These are phyloP conservation scores for Zoanthus solanderi DNA, from an alignment of 92 coral and sea anemone species.

Conservation along the genomic window DNA sequence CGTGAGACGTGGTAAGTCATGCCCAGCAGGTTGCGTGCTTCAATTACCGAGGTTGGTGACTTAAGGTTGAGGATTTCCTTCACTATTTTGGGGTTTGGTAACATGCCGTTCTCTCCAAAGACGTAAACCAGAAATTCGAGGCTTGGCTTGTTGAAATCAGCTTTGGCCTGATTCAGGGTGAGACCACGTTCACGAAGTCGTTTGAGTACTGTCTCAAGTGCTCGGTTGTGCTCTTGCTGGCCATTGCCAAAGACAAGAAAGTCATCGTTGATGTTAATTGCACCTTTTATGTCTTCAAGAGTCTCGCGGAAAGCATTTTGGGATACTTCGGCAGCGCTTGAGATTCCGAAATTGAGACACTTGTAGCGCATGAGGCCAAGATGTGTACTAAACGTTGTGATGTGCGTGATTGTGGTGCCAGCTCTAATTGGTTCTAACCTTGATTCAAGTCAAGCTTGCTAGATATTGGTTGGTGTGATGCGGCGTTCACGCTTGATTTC, in stretches of 20 bases:
- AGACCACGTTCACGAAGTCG: constrained; percentile 29
- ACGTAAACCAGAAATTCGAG: constrained; percentile 36
- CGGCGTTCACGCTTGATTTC: constrained; percentile 70
- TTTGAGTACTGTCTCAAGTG: constrained; percentile 4
- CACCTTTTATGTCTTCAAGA: too few relatives aligned
- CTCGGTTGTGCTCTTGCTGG: constrained; percentile 9
- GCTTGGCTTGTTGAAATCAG: constrained; percentile 30
- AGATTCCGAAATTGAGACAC: too few relatives aligned
- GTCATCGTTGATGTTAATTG: constrained; percentile 10
- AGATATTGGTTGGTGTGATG: background rate
- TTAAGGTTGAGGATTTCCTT: too few relatives aligned
- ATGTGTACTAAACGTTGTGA: background rate
- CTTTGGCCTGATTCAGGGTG: constrained; percentile 22
- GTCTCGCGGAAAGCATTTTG: too few relatives aligned
- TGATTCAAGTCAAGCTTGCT: too few relatives aligned
- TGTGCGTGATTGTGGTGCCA: background rate
- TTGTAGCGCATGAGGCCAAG: background rate
- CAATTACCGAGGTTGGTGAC: background rate
- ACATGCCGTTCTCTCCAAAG: constrained; percentile 18
- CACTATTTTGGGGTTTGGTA: background rate
- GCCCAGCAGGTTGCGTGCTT: background rate
- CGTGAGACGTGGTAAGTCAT: constrained; percentile 19
- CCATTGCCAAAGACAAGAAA: constrained; percentile 18
- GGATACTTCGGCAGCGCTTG: too few relatives aligned
- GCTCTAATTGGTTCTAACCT: too few relatives aligned